Conservation (phyloP, 2,888 invertebrate genomes). For the Parnassius mnemosyne region DNA sequence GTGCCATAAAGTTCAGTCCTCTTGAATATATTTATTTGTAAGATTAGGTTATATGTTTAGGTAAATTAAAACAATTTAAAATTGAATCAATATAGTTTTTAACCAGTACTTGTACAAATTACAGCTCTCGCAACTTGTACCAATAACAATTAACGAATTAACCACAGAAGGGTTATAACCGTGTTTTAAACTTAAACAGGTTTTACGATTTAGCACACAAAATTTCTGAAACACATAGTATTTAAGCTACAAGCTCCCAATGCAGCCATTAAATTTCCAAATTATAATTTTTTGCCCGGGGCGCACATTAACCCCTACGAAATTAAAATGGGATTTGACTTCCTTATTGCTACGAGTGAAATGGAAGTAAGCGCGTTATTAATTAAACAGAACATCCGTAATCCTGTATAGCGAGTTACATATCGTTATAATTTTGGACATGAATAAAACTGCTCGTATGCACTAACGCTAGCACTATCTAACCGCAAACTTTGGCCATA, state of each 20-base stretch:
- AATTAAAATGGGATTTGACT: conserved; percentile 57
- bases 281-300: conserved; percentile 44
- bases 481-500: conserved; percentile 52
- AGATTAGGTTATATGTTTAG: no score
- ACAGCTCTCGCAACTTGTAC: no score
- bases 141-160: no score
- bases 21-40: no score
- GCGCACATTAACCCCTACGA: conserved; percentile 44
- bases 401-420: conserved; percentile 53
- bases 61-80: no score
- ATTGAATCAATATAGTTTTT: no score
- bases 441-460: conserved; percentile 63
- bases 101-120: no score
- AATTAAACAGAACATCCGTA: conserved; percentile 62
- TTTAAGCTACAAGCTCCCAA: conserved; percentile 26
- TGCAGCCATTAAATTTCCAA: conserved; percentile 31
- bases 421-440: conserved; percentile 69
- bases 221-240: conserved; percentile 16
- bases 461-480: conserved; percentile 43
- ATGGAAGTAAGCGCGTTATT: conserved; percentile 55
- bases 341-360: conserved; percentile 45
- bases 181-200: background rate
- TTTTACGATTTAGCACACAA: conserved; percentile 3
- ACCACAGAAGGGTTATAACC: no score
- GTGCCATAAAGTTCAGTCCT: no score